phyloP scores from a whole-genome alignment of 35 echinoderm and acorn worm genomes.

The Chiridota heheva region DNA sequence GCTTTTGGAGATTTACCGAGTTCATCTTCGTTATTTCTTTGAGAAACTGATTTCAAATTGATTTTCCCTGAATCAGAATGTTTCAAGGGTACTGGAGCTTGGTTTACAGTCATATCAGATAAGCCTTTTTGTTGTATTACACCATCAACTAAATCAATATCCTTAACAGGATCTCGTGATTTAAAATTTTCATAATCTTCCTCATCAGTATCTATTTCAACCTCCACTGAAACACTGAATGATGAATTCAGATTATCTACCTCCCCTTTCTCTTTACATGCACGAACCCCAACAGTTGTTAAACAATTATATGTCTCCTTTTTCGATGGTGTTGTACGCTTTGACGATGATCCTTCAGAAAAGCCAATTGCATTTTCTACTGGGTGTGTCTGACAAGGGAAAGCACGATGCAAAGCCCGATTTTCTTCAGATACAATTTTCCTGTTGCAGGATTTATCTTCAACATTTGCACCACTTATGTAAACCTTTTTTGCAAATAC shows the following conservation, averaged over 20 bases:
- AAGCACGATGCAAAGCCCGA: background rate
- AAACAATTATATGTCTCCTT: conserved; percentile 43
- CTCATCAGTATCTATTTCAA: conserved; percentile 39
- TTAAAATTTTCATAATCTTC: conserved; percentile 8
- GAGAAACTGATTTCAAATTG: conserved; percentile 24
- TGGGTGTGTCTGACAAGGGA: background rate
- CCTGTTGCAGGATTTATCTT: no score
- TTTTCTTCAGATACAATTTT: background rate
- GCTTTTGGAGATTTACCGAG: no score
- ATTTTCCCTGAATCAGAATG: background rate
- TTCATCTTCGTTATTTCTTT: no score
- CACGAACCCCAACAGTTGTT: conserved; percentile 19
- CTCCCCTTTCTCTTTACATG: conserved; percentile 3
- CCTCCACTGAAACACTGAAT: conserved; percentile 37
- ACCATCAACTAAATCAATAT: background rate
- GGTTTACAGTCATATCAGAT: background rate
- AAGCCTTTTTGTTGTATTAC: background rate
- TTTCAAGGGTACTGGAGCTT: background rate
- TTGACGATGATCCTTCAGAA: background rate
- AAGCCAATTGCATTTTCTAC: background rate
- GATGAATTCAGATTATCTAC: conserved; percentile 21
- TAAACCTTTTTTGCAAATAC: no score
- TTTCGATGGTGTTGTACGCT: background rate
- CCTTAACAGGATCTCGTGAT: background rate
- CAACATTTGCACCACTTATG: no score